A percentile compares a stretch with the other conserved stretches of the same genome.
Evolutionary conservation across 2,888 invertebrate genomes (phyloP).

Genomic region (Cremastinae sp.): DNA sequence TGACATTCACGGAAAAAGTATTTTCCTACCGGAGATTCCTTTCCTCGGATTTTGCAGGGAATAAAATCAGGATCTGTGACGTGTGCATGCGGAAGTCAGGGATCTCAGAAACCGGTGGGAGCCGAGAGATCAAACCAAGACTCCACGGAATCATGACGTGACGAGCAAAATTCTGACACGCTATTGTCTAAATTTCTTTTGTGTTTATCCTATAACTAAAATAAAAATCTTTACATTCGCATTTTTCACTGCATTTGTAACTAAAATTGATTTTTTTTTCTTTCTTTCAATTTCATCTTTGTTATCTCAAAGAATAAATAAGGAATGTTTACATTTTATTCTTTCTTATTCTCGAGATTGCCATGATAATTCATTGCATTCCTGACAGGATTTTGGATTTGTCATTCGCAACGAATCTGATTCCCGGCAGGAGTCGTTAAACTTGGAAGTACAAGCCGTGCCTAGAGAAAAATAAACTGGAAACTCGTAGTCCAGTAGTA

Average conservation of each 20-base stretch:
- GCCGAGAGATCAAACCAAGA: constrained; percentile 57
- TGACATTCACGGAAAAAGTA: constrained; percentile 23
- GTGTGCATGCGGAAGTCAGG: constrained; percentile 54
- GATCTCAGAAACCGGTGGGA: constrained; percentile 19
- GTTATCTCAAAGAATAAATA: too few relatives aligned
- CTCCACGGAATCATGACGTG: constrained; percentile 59
- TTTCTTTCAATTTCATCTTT: too few relatives aligned
- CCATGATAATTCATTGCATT: neutral
- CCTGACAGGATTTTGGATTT: neutral
- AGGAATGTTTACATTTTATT: too few relatives aligned
- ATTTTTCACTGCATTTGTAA: too few relatives aligned
- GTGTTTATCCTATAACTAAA: too few relatives aligned
- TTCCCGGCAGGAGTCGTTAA: neutral
- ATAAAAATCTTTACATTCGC: too few relatives aligned
- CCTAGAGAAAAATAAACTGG: too few relatives aligned
- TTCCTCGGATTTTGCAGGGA: constrained; percentile 19
- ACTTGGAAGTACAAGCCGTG: too few relatives aligned
- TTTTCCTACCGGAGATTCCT: constrained; percentile 25
- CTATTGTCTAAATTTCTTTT: constrained; percentile 24
- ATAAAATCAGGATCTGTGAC: constrained; percentile 54
- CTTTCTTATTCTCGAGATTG: neutral
- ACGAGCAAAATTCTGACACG: constrained; percentile 34
- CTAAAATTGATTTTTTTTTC: too few relatives aligned
- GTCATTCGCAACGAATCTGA: neutral
- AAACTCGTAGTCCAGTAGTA: neutral